Conservation (phyloP, 2,113 vertebrate species). For the Ivindomyrus marchei region DNA sequence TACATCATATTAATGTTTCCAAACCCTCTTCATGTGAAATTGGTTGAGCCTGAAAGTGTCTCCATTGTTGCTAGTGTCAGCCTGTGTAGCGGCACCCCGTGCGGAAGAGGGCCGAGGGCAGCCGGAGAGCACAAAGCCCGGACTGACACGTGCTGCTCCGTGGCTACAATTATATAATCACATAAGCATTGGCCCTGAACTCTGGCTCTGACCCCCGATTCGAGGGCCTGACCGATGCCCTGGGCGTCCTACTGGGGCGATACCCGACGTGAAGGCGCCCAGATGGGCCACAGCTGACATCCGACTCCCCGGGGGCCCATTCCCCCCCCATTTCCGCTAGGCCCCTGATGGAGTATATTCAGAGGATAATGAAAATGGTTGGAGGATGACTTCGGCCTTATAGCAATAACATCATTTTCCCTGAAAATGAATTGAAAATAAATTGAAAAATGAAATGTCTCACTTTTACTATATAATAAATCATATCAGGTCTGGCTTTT, state of each 20-base stretch:
- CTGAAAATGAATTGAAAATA: constrained; percentile 8
- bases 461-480: background rate
- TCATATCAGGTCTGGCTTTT: background rate
- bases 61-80: constrained; percentile 39
- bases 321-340: constrained; percentile 2
- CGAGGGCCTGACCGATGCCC: constrained; percentile 53
- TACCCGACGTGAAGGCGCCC: constrained; percentile 42
- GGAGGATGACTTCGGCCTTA: background rate
- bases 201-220: constrained; percentile 49
- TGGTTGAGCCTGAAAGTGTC: constrained; percentile 8
- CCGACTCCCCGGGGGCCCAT: constrained; percentile 32
- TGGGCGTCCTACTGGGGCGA: constrained; percentile 41
- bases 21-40: background rate
- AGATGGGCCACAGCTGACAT: constrained; percentile 50
- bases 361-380: background rate
- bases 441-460: constrained; percentile 11
- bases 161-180: constrained; percentile 53
- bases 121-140: constrained; percentile 28
- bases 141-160: constrained; percentile 41
- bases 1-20: background rate
- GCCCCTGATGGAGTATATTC: constrained; percentile 25
- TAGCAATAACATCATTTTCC: background rate
- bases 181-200: constrained; percentile 48
- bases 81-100: constrained; percentile 34
- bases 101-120: constrained; percentile 33